phyloP scores from a whole-genome alignment of 2,113 vertebrate genomes.

The Pleuronectes platessa region DNA sequence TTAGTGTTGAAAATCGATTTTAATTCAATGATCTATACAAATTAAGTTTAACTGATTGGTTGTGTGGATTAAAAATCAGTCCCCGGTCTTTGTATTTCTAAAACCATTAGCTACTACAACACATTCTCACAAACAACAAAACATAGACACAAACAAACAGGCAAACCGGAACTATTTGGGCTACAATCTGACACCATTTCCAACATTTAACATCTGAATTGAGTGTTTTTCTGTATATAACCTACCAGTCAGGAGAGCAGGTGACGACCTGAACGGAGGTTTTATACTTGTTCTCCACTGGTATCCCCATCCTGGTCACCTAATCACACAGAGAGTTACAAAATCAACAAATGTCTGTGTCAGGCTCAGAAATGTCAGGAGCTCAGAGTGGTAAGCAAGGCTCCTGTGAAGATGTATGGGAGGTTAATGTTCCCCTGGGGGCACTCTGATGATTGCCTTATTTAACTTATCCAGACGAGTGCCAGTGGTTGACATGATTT shows the following conservation, averaged over 20 bases:
- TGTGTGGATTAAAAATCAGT: too few relatives aligned
- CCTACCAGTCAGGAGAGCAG: constrained; percentile 91
- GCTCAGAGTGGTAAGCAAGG: neutral
- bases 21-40: too few relatives aligned
- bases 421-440: constrained; percentile 12
- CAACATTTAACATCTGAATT: too few relatives aligned
- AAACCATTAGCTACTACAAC: neutral
- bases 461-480: constrained; percentile 42
- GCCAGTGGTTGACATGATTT: constrained; percentile 26
- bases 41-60: too few relatives aligned
- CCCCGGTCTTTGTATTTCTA: too few relatives aligned
- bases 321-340: constrained; percentile 63
- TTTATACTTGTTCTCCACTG: constrained; percentile 84
- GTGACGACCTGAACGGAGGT: constrained; percentile 86
- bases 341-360: constrained; percentile 21
- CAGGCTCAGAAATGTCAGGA: constrained; percentile 8
- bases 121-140: too few relatives aligned
- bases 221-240: neutral
- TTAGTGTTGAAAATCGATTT: too few relatives aligned
- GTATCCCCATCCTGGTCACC: constrained; percentile 80
- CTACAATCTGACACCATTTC: neutral
- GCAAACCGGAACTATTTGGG: neutral
- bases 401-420: constrained; percentile 10
- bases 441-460: constrained; percentile 53
- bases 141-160: too few relatives aligned